phyloP scores from a whole-genome alignment of 2,113 vertebrate species.

The Caloenas nicobarica region DNA sequence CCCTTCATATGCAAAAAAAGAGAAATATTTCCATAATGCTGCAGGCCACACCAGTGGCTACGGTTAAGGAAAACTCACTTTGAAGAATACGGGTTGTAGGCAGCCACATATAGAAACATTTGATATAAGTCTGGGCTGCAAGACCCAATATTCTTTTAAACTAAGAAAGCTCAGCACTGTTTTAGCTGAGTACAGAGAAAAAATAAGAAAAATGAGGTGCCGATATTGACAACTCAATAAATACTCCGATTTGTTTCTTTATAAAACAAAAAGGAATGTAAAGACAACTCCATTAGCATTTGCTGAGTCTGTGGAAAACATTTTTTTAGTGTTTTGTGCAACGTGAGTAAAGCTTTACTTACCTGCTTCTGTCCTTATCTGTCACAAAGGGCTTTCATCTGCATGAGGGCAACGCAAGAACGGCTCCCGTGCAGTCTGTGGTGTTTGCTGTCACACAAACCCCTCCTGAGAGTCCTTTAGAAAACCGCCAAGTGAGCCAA shows the following conservation, averaged over 20 bases:
- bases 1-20: neutral
- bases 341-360: neutral
- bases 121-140: neutral
- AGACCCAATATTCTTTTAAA: neutral
- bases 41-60: neutral
- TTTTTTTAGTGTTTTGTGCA: neutral
- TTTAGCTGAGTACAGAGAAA: neutral
- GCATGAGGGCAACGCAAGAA: neutral
- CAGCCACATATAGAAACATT: neutral
- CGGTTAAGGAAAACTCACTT: neutral
- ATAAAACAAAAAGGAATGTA: neutral
- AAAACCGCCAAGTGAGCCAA: neutral
- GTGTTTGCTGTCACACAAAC: neutral
- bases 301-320: neutral
- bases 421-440: neutral
- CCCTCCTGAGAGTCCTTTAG: neutral
- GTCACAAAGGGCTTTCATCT: neutral
- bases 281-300: neutral
- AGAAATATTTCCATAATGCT: slow-evolving; percentile 13
- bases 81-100: neutral
- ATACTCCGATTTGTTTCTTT: neutral
- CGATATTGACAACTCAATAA: neutral
- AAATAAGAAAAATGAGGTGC: neutral
- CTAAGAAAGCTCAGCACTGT: neutral
- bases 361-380: neutral